Conservation (phyloP, 2,797 vertebrate species). For the Enteromius viviparus region DNA sequence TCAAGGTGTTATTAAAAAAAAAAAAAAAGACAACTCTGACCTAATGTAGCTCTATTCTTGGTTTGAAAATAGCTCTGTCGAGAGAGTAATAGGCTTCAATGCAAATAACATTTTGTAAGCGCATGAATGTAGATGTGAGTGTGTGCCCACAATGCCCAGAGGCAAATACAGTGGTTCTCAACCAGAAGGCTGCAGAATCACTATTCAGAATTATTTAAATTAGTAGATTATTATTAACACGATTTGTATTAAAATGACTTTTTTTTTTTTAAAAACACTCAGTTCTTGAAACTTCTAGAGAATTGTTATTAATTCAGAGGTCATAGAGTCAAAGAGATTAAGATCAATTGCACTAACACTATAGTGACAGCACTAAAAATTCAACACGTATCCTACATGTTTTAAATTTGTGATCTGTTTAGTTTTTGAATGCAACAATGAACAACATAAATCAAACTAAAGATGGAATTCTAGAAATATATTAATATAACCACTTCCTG, state of each 20-base stretch:
- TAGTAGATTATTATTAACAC: not conserved
- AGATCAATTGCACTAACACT: not conserved
- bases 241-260: not conserved
- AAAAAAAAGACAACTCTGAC: not conserved
- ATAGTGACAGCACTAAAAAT: not conserved
- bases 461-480: not conserved
- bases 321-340: not conserved
- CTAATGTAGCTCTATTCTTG: not conserved
- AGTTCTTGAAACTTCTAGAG: not conserved
- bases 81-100: not conserved
- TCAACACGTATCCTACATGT: not conserved
- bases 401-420: not conserved
- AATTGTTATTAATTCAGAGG: not conserved
- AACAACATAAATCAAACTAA: not conserved
- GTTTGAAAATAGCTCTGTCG: not conserved
- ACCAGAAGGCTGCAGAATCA: not conserved
- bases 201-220: not conserved
- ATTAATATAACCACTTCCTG: not conserved
- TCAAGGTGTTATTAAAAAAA: slow-evolving; percentile 22
- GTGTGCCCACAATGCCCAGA: not conserved
- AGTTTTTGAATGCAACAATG: not conserved
- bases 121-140: not conserved
- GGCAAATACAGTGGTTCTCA: not conserved
- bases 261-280: no score
- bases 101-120: not conserved